Evolutionary conservation across 1,140 invertebrate genomes (phyloP).

Genomic region (Rhyzopertha dominica): DNA sequence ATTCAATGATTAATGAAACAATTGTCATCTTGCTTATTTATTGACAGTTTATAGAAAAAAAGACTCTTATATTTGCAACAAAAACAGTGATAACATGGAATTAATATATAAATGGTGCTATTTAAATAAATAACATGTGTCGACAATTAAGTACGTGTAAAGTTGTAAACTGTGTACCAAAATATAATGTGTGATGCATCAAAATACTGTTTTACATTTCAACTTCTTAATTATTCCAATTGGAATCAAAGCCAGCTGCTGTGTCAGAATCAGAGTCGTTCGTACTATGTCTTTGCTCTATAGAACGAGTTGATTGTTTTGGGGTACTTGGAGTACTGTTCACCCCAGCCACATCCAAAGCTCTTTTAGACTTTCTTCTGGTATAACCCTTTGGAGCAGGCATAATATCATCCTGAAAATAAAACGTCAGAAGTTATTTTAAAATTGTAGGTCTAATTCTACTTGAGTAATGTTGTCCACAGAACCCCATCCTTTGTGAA

Average conservation of each 20-base stretch:
- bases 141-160: background rate
- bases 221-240: conserved; percentile 53
- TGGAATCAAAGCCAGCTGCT: conserved; percentile 74
- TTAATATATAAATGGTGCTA: too few species aligned
- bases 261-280: conserved; percentile 71
- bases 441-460: too few species aligned
- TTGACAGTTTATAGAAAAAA: too few species aligned
- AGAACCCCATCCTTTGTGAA: conserved; percentile 81
- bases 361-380: conserved; percentile 54
- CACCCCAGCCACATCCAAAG: conserved; percentile 41
- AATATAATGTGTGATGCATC: conserved; percentile 6
- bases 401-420: conserved; percentile 54
- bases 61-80: too few species aligned
- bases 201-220: background rate
- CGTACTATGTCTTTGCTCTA: conserved; percentile 8
- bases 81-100: too few species aligned
- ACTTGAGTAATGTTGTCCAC: conserved; percentile 75
- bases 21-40: too few species aligned
- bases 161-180: background rate
- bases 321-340: conserved; percentile 59
- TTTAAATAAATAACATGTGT: conserved; percentile 11
- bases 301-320: conserved; percentile 44
- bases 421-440: conserved; percentile 14
- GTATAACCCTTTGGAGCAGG: conserved; percentile 65
- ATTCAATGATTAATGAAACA: too few species aligned